These are phyloP conservation scores for Aphis gossypii DNA, from an alignment of 1,140 invertebrate genomes.

Conservation along the genomic window DNA sequence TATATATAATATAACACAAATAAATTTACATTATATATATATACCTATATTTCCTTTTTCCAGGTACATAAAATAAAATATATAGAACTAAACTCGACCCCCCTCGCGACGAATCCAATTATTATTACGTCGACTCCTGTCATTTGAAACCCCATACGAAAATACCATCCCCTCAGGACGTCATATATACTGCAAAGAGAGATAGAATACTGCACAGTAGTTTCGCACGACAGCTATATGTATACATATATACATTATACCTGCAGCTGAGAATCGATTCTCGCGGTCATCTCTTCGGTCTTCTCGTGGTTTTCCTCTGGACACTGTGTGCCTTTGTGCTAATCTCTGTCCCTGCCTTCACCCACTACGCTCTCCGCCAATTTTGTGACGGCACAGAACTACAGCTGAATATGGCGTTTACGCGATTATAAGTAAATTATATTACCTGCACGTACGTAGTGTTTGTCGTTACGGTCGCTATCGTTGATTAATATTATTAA, in stretches of 20 bases:
- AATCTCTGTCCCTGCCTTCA: not conserved
- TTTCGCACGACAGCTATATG: not conserved
- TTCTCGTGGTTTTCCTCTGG: not conserved
- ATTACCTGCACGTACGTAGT: not conserved
- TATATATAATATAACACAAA: not conserved
- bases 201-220: not conserved
- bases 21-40: not conserved
- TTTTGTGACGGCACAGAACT: not conserved
- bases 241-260: not conserved
- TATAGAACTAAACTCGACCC: not conserved
- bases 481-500: not conserved
- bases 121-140: not conserved
- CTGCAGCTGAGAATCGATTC: not conserved
- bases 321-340: not conserved
- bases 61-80: not conserved
- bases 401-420: not conserved
- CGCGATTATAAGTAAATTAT: not conserved
- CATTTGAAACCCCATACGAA: not conserved
- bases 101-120: not conserved
- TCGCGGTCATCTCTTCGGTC: not conserved
- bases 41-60: not conserved
- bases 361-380: not conserved
- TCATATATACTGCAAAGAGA: not conserved
- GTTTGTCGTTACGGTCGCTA: not conserved
- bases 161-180: not conserved